Base-by-base conservation (phyloP, 2,888 invertebrate genomes). In the Macropis europaea region DNA sequence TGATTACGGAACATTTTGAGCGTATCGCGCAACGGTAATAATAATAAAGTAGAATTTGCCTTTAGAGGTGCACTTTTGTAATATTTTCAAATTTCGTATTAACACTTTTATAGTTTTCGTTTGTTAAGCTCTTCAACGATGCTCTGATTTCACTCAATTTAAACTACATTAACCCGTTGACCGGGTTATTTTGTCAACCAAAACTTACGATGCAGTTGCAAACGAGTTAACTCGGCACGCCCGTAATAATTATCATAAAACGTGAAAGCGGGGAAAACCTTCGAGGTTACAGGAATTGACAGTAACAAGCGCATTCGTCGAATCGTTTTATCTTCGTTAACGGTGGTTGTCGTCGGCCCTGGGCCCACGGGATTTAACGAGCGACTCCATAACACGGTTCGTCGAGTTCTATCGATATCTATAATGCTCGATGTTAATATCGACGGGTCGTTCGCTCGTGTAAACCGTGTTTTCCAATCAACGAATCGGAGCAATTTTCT, bases 351-450 rank as follows among this genome's bases (percentile, higher is more conserved):
- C 42, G 45, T 53, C 47, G 48, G 38, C 40, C 56, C 22, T 60
- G 66, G 36, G 60, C 60, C 76, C 63, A 47, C 43, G 57, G 48
- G 67, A 61, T 76, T 68, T 48, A 63, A 66, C 72, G 66, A 59
- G 62, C 59, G 38, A 38, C 17, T 48, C 64, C 64, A 43, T 69
- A 61, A 59, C 53, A 67, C 61, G 64, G 61, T 42, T 56, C 53
- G 61, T 15, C 70, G 56, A 28, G 42, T 60, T 2, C 34, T 45
- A 43, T 59, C 61, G 73, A 63, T 76, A 59, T 48, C 34, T 57
- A 26, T 48, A 60, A 76, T 69, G 73, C 64, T 61, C 40, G 24
- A 54, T 68, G 59, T 76, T 74, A 73, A 76, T 76, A 67, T 67
- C 70, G 53, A 15, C 54, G 13, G 28, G 13, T 53, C 60, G 64